A percentile compares a stretch with the other conserved stretches of the same genome.
These are phyloP conservation scores for Armadillidium nasatum DNA, from an alignment of 1,140 invertebrate species.

Conservation along the genomic window DNA sequence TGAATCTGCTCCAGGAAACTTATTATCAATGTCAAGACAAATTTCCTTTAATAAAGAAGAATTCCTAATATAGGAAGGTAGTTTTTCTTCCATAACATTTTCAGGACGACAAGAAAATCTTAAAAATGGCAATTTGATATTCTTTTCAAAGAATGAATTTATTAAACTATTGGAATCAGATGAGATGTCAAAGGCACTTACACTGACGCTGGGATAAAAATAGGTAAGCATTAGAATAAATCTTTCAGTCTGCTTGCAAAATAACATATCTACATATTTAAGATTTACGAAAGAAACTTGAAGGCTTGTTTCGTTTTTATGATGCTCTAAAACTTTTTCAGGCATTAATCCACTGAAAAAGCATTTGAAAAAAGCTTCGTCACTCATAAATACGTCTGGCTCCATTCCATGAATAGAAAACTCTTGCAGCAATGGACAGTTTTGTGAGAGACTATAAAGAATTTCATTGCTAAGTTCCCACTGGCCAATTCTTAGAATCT, in stretches of 20 bases:
- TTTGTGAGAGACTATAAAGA: neutral
- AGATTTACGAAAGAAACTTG: neutral
- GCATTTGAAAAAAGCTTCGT: neutral
- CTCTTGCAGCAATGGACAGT: neutral
- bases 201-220: neutral
- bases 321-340: neutral
- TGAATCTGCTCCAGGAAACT: neutral
- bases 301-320: neutral
- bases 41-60: neutral
- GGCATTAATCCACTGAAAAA: neutral
- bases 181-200: neutral
- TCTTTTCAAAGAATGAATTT: neutral
- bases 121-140: neutral
- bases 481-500: neutral
- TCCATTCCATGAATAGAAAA: constrained; percentile 4
- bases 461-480: neutral
- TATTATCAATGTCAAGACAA: neutral
- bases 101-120: neutral
- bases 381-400: constrained; percentile 2
- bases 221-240: neutral
- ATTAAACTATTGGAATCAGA: neutral
- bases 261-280: neutral
- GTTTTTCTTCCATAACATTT: neutral
- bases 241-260: neutral
- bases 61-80: neutral